phyloP scores from a whole-genome alignment of 2,888 invertebrate species.

The Tanypteryx hageni region DNA sequence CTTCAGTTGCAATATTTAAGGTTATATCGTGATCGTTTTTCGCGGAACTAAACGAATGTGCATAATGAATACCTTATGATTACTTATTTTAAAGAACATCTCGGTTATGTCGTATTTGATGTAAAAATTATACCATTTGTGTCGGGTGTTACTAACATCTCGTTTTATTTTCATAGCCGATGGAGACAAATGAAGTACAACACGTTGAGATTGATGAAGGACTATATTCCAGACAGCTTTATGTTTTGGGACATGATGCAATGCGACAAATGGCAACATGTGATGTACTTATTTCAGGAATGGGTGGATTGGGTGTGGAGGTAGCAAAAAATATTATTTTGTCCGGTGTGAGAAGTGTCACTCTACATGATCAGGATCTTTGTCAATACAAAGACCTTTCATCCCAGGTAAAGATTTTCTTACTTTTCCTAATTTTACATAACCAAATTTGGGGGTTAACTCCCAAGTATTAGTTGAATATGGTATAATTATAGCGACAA shows the following conservation, averaged over 20 bases:
- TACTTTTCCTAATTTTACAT: not conserved
- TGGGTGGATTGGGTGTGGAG: constrained; percentile 97
- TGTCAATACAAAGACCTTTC: constrained; percentile 87
- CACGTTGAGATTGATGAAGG: constrained; percentile 89
- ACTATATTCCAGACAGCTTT: constrained; percentile 93
- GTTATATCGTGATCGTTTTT: too few species aligned
- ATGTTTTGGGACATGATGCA: constrained; percentile 99
- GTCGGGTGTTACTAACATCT: not conserved
- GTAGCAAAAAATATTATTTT: constrained; percentile 99
- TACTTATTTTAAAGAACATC: too few species aligned
- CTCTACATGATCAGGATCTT: constrained; percentile 90
- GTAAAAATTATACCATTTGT: too few species aligned
- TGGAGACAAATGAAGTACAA: constrained; percentile 39
- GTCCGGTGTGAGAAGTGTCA: constrained; percentile 98
- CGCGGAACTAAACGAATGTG: too few species aligned
- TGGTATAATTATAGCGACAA: too few species aligned
- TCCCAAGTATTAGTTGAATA: too few species aligned
- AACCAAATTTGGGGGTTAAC: too few species aligned
- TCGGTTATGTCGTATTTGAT: too few species aligned
- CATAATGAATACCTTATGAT: too few species aligned
- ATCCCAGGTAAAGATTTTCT: constrained; percentile 79
- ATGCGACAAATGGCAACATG: constrained; percentile 98
- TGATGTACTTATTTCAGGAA: constrained; percentile 95
- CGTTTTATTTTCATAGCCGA: not conserved
- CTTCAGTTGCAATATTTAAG: too few species aligned